A percentile compares a stretch with the other conserved stretches of the same genome.
Conservation (phyloP, 2,113 vertebrate genomes). For the Ophthalmotilapia sp. region DNA sequence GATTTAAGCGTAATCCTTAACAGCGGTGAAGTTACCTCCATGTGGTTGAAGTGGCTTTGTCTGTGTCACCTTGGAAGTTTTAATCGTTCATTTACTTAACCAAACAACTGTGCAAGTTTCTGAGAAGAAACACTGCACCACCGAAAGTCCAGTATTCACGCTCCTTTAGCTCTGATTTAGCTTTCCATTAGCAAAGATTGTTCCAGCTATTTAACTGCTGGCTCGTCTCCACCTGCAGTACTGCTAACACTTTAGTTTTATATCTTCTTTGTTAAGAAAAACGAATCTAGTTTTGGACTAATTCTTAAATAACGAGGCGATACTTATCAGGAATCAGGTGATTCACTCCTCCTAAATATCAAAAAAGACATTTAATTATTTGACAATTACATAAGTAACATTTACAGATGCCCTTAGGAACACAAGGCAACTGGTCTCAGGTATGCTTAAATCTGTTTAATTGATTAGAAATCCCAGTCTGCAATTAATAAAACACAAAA, state of each 20-base stretch:
- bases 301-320: accelerated
- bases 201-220: neutral
- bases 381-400: neutral
- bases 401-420: neutral
- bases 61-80: neutral
- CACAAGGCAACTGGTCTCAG: neutral
- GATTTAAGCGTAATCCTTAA: neutral
- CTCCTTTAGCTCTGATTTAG: neutral
- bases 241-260: neutral
- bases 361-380: neutral
- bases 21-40: neutral
- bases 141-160: neutral
- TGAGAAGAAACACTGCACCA: neutral
- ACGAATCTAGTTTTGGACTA: neutral
- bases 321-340: neutral
- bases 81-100: neutral
- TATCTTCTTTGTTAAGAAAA: neutral
- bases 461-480: neutral
- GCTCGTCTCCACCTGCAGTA: neutral
- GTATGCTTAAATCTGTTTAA: neutral
- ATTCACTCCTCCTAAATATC: neutral
- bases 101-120: neutral
- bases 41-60: neutral
- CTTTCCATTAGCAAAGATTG: neutral
- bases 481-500: neutral